These are phyloP conservation scores for Lacanobia wlatinum DNA, from an alignment of 2,888 invertebrate species.

Conservation along the genomic window DNA sequence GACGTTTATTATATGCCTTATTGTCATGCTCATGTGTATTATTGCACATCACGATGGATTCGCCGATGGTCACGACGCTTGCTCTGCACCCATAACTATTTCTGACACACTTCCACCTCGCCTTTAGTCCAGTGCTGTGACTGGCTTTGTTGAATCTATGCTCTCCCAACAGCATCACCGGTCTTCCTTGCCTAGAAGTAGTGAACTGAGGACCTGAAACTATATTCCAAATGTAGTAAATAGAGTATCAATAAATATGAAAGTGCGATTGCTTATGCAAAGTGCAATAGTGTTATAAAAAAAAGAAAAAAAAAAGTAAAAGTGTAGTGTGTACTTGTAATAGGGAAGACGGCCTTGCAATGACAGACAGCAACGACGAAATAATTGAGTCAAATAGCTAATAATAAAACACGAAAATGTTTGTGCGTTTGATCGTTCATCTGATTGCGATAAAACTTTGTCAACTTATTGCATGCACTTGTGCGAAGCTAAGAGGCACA, in stretches of 20 bases:
- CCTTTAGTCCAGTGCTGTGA: slow-evolving; percentile 66
- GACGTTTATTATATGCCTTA: neutral
- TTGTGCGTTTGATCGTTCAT: neutral
- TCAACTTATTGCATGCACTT: neutral
- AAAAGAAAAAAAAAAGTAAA: too few species aligned
- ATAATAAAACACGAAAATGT: neutral
- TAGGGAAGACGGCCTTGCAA: too few species aligned
- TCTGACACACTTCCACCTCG: slow-evolving; percentile 76
- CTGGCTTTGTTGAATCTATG: slow-evolving; percentile 74
- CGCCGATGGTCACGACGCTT: slow-evolving; percentile 69
- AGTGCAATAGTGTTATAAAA: too few species aligned
- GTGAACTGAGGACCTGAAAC: slow-evolving; percentile 30
- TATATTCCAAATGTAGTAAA: neutral
- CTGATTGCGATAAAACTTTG: neutral
- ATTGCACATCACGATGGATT: slow-evolving; percentile 65
- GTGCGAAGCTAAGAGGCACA: neutral
- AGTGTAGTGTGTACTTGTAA: too few species aligned
- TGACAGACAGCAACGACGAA: neutral
- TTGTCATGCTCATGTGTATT: slow-evolving; percentile 16
- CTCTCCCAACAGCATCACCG: slow-evolving; percentile 72
- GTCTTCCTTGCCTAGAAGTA: slow-evolving; percentile 66
- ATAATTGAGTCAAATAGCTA: neutral
- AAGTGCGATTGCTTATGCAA: neutral
- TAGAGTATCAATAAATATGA: neutral
- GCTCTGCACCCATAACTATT: slow-evolving; percentile 72